These are phyloP conservation scores for Thymelicus lineola DNA, from an alignment of 2,888 invertebrate genomes.

Conservation along the genomic window DNA sequence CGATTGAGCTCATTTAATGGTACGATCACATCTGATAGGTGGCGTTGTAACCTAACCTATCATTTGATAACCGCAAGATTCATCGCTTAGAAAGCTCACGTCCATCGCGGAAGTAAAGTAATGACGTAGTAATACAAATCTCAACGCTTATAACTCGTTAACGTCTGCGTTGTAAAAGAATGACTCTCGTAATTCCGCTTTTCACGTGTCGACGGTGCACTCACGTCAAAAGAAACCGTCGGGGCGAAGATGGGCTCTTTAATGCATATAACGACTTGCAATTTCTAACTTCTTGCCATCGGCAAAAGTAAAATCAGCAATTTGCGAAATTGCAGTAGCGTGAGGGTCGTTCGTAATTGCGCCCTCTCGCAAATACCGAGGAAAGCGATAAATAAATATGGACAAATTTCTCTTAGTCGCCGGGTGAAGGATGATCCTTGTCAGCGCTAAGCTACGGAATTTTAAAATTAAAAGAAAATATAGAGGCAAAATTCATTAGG, in stretches of 20 bases:
- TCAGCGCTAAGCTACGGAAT: conserved; percentile 38
- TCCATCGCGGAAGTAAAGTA: conserved; percentile 35
- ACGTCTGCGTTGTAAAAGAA: conserved; percentile 39
- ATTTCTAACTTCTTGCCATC: conserved; percentile 72
- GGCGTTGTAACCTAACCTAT: too few species aligned
- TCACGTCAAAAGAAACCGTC: conserved; percentile 50
- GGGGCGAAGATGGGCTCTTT: conserved; percentile 59
- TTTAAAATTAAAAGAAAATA: conserved; percentile 37
- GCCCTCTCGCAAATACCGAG: conserved; percentile 63
- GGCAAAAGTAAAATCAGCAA: conserved; percentile 76
- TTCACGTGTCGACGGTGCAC: conserved; percentile 42
- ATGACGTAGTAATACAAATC: conserved; percentile 36
- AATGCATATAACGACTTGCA: conserved; percentile 72
- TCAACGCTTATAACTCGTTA: conserved; percentile 37
- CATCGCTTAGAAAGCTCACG: conserved; percentile 8
- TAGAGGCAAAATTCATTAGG: conserved; percentile 21
- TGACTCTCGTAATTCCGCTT: conserved; percentile 45
- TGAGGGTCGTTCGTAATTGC: conserved; percentile 71
- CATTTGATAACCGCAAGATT: too few species aligned
- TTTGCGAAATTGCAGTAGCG: conserved; percentile 78
- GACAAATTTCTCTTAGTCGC: conserved; percentile 58
- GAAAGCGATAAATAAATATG: conserved; percentile 76
- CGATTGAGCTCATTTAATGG: too few species aligned
- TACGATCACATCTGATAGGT: too few species aligned
- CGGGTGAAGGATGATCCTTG: conserved; percentile 39